Base-by-base conservation (phyloP, 2,797 vertebrate genomes). In the Triplophysa bombifrons region DNA sequence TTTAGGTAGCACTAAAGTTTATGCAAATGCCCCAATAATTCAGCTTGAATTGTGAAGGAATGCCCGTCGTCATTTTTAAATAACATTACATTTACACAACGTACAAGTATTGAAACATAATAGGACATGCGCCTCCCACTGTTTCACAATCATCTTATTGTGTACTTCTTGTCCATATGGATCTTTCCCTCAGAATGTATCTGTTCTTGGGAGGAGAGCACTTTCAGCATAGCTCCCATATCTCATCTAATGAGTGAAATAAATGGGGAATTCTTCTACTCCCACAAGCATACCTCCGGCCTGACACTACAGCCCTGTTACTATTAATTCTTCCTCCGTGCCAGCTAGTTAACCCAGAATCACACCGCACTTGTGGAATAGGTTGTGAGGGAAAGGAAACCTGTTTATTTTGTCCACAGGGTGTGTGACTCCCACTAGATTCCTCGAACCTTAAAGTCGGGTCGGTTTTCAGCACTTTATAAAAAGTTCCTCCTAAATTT, bases 281-380 rank as follows among this genome's bases (percentile, higher is more conserved):
- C 86, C 88, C 83, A 82, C 79, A 80, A 80, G 86, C 85, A 91
- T 91, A 88, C 87, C 87, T 86, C 81, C 80, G 77, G 77, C 73
- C 87, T 89, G 89, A 90, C 85, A 89, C 82, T 72, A 65, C 79
- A 81, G 63, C 87, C 82, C 74, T 64, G 22, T 55, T 84, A 72
- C 82, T 83, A 76, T 79, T 74, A 65, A 27, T 82, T 34, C 84
- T 89, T 86, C 85, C 74, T 69, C 72, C 0, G 13, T 78, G 86
- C 88, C 90, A 88, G 84, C 67, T 66, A 67, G 71, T 70, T 72
- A 80, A 76, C 69, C 67, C 53, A 82, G 84, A 72, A 78, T 81
- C 74, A 60, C 76, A 82, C 84, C 51, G 22, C 82, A 58, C 63
- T 46, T 51, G 81, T 81, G 73, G 73, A 83, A 81, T 67, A 78